These are phyloP conservation scores for Melopsittacus undulatus DNA, from an alignment of 2,797 vertebrate species.

Conservation along the genomic window DNA sequence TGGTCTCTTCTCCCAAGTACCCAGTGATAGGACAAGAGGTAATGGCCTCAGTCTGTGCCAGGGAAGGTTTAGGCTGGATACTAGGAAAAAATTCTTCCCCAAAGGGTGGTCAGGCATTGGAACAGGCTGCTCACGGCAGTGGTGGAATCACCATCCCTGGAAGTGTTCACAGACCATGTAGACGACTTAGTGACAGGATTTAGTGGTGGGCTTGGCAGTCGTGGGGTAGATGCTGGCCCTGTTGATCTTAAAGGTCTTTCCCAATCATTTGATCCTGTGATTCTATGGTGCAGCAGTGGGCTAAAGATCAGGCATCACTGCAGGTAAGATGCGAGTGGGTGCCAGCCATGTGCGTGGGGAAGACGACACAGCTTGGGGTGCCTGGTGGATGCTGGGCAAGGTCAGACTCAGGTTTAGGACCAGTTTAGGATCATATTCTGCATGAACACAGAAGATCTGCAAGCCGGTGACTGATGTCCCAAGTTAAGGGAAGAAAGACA, in stretches of 20 bases:
- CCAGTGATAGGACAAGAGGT: not conserved
- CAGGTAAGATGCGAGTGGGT: not conserved
- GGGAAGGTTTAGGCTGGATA: not conserved
- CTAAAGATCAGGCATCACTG: fast-evolving
- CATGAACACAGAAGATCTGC: not conserved
- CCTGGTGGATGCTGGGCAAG: not conserved
- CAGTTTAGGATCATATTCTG: not conserved
- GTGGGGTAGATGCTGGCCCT: not conserved
- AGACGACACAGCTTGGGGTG: not conserved
- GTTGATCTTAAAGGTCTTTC: not conserved
- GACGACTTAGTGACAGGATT: not conserved
- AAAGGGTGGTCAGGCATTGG: not conserved
- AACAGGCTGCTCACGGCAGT: not conserved
- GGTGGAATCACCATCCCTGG: not conserved
- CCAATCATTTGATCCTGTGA: not conserved
- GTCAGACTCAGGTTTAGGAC: not conserved
- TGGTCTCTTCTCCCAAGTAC: not conserved
- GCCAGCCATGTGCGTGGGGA: fast-evolving
- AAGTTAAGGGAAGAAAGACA: not conserved
- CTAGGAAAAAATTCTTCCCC: not conserved
- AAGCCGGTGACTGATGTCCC: not conserved
- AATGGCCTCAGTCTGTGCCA: not conserved
- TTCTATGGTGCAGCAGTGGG: not conserved
- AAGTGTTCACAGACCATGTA: not conserved
- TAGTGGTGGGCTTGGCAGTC: not conserved